Conservation (phyloP, 2,888 invertebrate species). For the Schrankia costaestrigalis region DNA sequence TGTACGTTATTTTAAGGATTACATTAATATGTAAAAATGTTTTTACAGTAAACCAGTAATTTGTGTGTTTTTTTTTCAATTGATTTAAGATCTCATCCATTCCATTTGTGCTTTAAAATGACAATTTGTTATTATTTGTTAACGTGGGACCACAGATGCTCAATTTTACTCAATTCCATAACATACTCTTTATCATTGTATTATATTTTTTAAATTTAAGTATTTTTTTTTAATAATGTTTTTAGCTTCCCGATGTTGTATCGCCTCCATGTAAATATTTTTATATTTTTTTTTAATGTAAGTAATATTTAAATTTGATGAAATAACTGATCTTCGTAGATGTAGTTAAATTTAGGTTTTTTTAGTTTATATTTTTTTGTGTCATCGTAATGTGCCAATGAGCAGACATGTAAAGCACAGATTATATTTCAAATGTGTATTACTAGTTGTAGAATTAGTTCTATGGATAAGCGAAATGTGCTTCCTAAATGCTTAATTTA, state of each 20-base stretch:
- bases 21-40: slow-evolving; percentile 6
- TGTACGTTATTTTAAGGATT: slow-evolving; percentile 1
- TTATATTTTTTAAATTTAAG: slow-evolving; percentile 35
- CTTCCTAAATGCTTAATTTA: slow-evolving; percentile 57
- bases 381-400: slow-evolving; percentile 76
- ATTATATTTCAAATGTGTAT: slow-evolving; percentile 49
- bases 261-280: slow-evolving; percentile 41
- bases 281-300: slow-evolving; percentile 35
- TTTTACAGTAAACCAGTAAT: slow-evolving; percentile 5
- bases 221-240: slow-evolving; percentile 26
- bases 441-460: slow-evolving; percentile 55
- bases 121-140: slow-evolving; percentile 24
- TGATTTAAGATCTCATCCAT: slow-evolving; percentile 72
- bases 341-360: slow-evolving; percentile 45
- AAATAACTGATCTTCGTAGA: slow-evolving; percentile 71
- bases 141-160: slow-evolving; percentile 50
- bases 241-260: slow-evolving; percentile 27
- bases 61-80: slow-evolving; percentile 19
- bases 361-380: slow-evolving; percentile 52
- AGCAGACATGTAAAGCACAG: slow-evolving; percentile 47
- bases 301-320: slow-evolving; percentile 58
- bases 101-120: slow-evolving; percentile 67
- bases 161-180: slow-evolving; percentile 37
- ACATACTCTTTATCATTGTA: slow-evolving; percentile 38
- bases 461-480: slow-evolving; percentile 65